These are phyloP conservation scores for Notamacropus eugenii DNA, from an alignment of 2,797 vertebrate species.

Conservation along the genomic window DNA sequence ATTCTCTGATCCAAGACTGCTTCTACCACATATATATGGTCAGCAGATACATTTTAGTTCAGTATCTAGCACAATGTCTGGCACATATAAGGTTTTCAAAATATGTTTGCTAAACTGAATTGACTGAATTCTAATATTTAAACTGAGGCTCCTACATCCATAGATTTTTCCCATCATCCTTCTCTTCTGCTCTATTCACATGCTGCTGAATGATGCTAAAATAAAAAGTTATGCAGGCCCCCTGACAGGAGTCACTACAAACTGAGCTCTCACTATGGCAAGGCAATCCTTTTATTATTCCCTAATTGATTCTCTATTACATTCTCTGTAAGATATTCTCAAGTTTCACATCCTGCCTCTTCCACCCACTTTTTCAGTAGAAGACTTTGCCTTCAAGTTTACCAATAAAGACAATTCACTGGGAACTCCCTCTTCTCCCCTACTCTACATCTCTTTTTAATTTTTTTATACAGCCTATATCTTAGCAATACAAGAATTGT, in stretches of 20 bases:
- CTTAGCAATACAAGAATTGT: neutral
- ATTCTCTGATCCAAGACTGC: constrained; percentile 6
- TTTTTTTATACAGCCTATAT: neutral
- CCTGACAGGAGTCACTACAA: neutral
- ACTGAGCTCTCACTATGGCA: neutral
- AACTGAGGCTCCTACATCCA: neutral
- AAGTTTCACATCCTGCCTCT: neutral
- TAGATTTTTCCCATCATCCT: neutral
- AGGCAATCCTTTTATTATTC: neutral
- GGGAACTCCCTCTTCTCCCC: neutral
- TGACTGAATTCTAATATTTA: neutral
- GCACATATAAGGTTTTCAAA: neutral
- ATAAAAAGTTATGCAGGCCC: neutral
- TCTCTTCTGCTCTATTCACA: neutral
- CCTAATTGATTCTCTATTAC: neutral
- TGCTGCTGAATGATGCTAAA: neutral
- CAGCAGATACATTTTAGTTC: constrained; percentile 30
- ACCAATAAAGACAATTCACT: neutral
- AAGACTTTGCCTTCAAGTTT: neutral
- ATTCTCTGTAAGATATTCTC: neutral
- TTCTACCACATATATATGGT: constrained; percentile 15
- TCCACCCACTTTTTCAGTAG: neutral
- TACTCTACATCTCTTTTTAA: neutral
- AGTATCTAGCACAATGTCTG: neutral
- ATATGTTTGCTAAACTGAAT: neutral